Evolutionary conservation across 2,113 vertebrate species (phyloP).

Genomic region (Ophiodon elongatus): DNA sequence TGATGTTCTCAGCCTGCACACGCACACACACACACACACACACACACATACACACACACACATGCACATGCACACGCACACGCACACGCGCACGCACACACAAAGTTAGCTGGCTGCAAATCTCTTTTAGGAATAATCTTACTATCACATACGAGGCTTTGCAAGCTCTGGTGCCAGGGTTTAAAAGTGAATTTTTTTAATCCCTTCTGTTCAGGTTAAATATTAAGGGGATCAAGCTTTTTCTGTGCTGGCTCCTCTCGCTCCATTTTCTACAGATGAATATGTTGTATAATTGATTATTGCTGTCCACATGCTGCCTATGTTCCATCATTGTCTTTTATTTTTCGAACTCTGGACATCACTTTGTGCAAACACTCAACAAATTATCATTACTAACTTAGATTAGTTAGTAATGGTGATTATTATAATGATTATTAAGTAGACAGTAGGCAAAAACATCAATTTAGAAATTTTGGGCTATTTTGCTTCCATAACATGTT

Average conservation of each 20-base stretch:
- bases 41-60: constrained; percentile 13
- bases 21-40: constrained; percentile 15
- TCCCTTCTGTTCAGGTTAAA: not conserved
- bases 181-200: not conserved
- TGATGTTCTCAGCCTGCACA: constrained; percentile 94
- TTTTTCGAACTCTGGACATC: not conserved
- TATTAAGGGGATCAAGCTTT: not conserved
- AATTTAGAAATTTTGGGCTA: no score
- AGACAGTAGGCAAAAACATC: no score
- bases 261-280: not conserved
- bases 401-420: no score
- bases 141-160: not conserved
- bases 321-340: not conserved
- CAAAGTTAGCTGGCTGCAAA: not conserved
- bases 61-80: not conserved
- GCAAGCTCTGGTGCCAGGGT: not conserved
- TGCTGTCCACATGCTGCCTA: not conserved
- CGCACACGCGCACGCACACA: constrained; percentile 9
- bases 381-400: no score
- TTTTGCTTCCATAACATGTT: no score
- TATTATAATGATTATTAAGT: no score
- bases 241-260: not conserved
- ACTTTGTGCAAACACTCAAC: no score
- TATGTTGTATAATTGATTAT: constrained; percentile 4
- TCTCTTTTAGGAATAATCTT: not conserved